These are phyloP conservation scores for Takifugu rubripes DNA, from an alignment of 2,797 vertebrate species.

Conservation along the genomic window DNA sequence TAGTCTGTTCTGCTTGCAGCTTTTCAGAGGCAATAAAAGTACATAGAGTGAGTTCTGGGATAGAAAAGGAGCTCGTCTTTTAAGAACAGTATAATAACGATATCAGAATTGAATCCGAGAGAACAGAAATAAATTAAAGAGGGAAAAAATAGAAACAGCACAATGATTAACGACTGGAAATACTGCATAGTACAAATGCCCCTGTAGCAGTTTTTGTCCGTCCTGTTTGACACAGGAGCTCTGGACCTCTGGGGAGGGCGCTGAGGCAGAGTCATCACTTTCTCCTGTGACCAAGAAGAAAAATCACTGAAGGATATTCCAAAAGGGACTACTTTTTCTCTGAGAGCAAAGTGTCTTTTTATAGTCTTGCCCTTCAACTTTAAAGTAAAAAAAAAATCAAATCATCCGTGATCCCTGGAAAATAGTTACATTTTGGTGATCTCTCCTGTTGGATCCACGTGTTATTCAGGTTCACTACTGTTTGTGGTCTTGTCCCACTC, in stretches of 20 bases:
- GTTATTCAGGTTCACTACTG: constrained; percentile 94
- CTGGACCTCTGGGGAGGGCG: constrained; percentile 62
- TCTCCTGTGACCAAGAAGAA: constrained; percentile 51
- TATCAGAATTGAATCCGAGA: constrained; percentile 68
- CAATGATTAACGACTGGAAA: constrained; percentile 75
- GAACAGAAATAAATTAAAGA: constrained; percentile 77
- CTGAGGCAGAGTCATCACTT: constrained; percentile 66
- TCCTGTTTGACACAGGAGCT: constrained; percentile 55
- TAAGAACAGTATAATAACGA: constrained; percentile 71
- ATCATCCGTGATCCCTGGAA: constrained; percentile 57
- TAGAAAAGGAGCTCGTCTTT: constrained; percentile 47
- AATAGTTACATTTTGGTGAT: constrained; percentile 52
- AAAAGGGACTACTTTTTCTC: constrained; percentile 49
- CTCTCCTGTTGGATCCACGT: constrained; percentile 28
- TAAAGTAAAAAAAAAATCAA: constrained; percentile 42
- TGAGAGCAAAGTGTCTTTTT: constrained; percentile 30
- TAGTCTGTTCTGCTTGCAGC: constrained; percentile 55
- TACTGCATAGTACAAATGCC: constrained; percentile 84
- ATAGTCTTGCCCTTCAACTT: constrained; percentile 42
- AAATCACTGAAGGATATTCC: constrained; percentile 52
- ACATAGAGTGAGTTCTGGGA: constrained; percentile 51
- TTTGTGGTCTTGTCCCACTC: constrained; percentile 97
- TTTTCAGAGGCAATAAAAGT: constrained; percentile 52
- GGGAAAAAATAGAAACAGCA: constrained; percentile 63
- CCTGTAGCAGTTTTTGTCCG: constrained; percentile 55